Base-by-base conservation (phyloP, 1,140 invertebrate species). In the Caenorhabditis tropicalis region DNA sequence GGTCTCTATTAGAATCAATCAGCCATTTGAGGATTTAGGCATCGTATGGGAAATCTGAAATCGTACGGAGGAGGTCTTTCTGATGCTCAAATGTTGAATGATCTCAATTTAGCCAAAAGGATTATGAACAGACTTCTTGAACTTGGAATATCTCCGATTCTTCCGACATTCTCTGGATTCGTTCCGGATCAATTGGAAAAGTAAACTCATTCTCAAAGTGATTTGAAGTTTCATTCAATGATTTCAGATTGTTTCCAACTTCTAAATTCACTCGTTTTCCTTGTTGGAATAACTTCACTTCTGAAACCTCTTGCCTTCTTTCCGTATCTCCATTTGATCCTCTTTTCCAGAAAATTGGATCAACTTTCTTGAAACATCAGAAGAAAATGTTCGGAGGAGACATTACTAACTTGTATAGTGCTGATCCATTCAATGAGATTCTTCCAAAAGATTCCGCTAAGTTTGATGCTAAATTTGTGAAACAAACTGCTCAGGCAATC, bases 11-110 rank as follows among this genome's bases (percentile, higher is more conserved):
- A n/a, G 21, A 27, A 6, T 9, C 29, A 0, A 51, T 31, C 3
- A 31, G 5, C 12, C 2, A 19, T 36, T 9, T 16, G 12, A 24
- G n/a, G 9, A 29, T 51, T 65, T 29, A 84, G 83, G 83, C 70
- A 85, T 27, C 58, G 84, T 27, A 85, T 85, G 84, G 84, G 84
- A 74, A 85, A 85, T 53, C 43, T 85, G 33, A 81, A 85, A 39
- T 46, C 15, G 16, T 79, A 70, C 53, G 84, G 43, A 31, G 84
- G 84, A n/a, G 43, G 56, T 33, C 12, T 82, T 1, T 82, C 84
- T n/a, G 80, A 82, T 60, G 80, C 49, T 24, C 58, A 65, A 29
- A 49, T 85, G 53, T 31, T 85, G 15, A 56, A 43, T 21, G 82
- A 85, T n/a, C 21, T 82, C 29, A 29, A 82, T 21, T 21, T 85